A percentile compares a stretch with the other conserved stretches of the same genome.
These are phyloP conservation scores for Spisula subtruncata DNA, from an alignment of 2,888 invertebrate genomes.

Conservation along the genomic window DNA sequence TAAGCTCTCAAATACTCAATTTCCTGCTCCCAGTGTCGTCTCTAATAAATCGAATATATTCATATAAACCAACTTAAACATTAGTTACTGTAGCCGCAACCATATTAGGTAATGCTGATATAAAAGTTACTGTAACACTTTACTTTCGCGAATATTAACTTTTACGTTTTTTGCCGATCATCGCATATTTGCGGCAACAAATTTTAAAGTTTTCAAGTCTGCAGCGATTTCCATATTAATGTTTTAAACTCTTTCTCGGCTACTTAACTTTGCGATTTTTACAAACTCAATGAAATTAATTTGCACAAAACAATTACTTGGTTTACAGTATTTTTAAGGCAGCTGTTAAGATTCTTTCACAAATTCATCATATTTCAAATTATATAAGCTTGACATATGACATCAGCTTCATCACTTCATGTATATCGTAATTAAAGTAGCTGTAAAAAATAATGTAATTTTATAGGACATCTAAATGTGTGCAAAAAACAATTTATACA, in stretches of 20 bases:
- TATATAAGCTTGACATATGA: conserved; percentile 14
- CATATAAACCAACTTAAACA: no score
- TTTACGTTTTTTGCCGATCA: no score
- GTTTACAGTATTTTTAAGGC: neutral
- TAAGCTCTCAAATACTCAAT: no score
- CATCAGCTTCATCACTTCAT: neutral
- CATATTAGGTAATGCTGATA: neutral
- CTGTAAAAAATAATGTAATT: neutral
- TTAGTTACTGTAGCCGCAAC: no score
- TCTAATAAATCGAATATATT: no score
- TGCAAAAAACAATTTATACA: neutral
- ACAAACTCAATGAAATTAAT: neutral
- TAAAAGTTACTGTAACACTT: neutral
- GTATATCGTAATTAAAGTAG: neutral
- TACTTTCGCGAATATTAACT: no score
- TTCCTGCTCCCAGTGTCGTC: no score
- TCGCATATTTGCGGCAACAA: no score
- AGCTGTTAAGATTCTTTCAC: neutral
- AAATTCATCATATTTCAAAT: conserved; percentile 19
- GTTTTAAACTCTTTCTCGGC: no score
- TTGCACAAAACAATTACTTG: neutral
- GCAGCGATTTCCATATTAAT: no score
- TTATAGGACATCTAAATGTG: neutral
- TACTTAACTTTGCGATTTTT: no score
- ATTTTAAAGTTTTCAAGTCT: no score